Percentiles rank a stretch among this genome's conserved stretches.
Conservation (phyloP, 2,113 vertebrate genomes). For the Bubo blakistoni region DNA sequence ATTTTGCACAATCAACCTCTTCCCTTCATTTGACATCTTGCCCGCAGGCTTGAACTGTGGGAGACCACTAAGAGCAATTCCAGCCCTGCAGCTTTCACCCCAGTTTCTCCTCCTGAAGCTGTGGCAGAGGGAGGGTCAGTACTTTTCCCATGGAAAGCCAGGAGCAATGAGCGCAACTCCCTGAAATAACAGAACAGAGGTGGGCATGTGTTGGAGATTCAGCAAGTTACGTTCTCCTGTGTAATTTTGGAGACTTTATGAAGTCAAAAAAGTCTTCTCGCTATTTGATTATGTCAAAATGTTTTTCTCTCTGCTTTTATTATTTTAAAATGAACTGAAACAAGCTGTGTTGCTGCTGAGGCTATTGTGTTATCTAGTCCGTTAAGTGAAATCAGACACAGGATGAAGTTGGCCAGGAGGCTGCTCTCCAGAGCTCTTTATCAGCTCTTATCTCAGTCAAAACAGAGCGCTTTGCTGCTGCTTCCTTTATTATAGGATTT, state of each 20-base stretch:
- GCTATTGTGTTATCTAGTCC: accelerated
- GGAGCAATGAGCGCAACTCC: background rate
- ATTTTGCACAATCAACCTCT: background rate
- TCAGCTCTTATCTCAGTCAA: background rate
- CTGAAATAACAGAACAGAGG: background rate
- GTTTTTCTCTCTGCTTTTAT: background rate
- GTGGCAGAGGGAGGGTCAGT: background rate
- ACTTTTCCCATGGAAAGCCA: background rate
- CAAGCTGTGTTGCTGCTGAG: background rate
- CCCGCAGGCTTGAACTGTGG: background rate
- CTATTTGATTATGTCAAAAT: background rate
- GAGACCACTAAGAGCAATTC: background rate
- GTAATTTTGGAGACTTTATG: background rate
- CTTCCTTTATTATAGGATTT: background rate
- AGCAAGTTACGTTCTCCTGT: accelerated
- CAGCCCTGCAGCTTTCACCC: background rate
- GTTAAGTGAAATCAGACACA: background rate
- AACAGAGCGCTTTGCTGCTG: background rate
- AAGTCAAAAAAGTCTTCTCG: background rate
- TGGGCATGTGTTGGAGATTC: accelerated
- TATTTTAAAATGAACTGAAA: background rate
- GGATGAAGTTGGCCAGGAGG: background rate
- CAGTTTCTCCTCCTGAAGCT: background rate
- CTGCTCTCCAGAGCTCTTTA: background rate
- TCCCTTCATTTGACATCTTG: background rate